Percentiles rank a stretch among this genome's conserved stretches.
phyloP scores from a whole-genome alignment of 1,140 invertebrate species.

The Pseudachorutes palmiensis region DNA sequence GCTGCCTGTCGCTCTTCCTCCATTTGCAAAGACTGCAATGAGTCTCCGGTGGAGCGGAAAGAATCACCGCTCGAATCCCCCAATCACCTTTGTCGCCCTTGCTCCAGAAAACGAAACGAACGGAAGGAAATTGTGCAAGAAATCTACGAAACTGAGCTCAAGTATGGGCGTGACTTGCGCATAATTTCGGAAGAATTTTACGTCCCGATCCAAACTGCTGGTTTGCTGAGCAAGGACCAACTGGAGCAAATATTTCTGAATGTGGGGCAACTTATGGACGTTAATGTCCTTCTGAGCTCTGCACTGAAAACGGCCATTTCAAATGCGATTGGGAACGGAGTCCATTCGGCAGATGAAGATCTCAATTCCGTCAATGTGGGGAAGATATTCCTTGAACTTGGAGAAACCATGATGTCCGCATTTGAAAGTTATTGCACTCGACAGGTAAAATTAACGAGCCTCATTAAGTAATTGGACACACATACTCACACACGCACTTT shows the following conservation, averaged over 20 bases:
- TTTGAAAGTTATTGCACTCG: slow-evolving; percentile 91
- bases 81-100: slow-evolving; percentile 60
- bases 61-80: slow-evolving; percentile 10
- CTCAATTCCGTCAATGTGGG: slow-evolving; percentile 81
- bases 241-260: slow-evolving; percentile 87
- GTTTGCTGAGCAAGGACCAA: slow-evolving; percentile 51
- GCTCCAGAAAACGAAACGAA: slow-evolving; percentile 74
- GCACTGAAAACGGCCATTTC: slow-evolving; percentile 79
- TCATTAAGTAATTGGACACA: neutral
- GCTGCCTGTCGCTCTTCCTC: slow-evolving; percentile 55
- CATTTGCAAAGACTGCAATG: slow-evolving; percentile 25
- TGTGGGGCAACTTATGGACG: slow-evolving; percentile 80
- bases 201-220: slow-evolving; percentile 82
- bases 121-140: slow-evolving; percentile 90
- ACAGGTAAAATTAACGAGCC: slow-evolving; percentile 51
- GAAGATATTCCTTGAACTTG: slow-evolving; percentile 80
- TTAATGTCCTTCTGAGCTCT: slow-evolving; percentile 75
- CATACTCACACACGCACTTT: neutral
- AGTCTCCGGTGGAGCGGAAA: slow-evolving; percentile 4
- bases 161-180: slow-evolving; percentile 82
- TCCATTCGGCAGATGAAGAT: slow-evolving; percentile 56
- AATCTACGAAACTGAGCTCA: slow-evolving; percentile 92
- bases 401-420: slow-evolving; percentile 77
- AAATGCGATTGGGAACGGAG: slow-evolving; percentile 58
- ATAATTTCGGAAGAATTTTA: slow-evolving; percentile 92